Percentiles rank a stretch among this genome's conserved stretches.
These are phyloP conservation scores for Morpho deidamia DNA, from an alignment of 2,888 invertebrate species.

Conservation along the genomic window DNA sequence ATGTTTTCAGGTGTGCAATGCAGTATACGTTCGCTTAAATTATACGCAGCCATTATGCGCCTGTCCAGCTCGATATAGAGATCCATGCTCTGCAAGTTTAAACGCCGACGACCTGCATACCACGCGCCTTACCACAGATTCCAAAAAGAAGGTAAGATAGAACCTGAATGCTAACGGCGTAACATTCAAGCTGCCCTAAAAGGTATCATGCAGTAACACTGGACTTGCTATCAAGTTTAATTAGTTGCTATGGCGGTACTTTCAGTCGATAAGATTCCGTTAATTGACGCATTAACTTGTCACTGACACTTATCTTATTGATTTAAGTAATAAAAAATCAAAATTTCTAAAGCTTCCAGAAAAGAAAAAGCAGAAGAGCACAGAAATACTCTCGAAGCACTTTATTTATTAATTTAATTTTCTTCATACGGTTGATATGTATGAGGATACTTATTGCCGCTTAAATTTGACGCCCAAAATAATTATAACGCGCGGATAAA, in stretches of 20 bases:
- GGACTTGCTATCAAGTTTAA: neutral
- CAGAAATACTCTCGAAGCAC: too few species aligned
- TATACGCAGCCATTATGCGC: conserved; percentile 96
- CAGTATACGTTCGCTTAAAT: conserved; percentile 93
- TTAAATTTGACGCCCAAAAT: too few species aligned
- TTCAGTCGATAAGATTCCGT: conserved; percentile 6
- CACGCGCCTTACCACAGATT: conserved; percentile 91
- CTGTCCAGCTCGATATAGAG: conserved; percentile 91
- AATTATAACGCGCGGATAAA: too few species aligned
- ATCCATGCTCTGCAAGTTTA: conserved; percentile 93
- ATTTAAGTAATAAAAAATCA: too few species aligned
- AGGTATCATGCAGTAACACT: conserved; percentile 11
- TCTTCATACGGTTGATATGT: too few species aligned
- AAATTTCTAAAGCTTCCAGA: too few species aligned
- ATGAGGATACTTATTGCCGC: too few species aligned
- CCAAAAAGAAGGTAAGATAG: conserved; percentile 85
- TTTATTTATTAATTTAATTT: too few species aligned
- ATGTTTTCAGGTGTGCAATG: conserved; percentile 87
- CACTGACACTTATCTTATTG: neutral
- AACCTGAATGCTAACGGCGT: conserved; percentile 17
- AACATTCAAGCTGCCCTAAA: conserved; percentile 14
- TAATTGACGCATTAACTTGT: neutral
- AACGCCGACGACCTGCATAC: conserved; percentile 95
- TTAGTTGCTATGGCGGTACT: conserved; percentile 4
- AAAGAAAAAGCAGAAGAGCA: too few species aligned